phyloP scores from a whole-genome alignment of 2,797 vertebrate species.

The Gallirallus australis region DNA sequence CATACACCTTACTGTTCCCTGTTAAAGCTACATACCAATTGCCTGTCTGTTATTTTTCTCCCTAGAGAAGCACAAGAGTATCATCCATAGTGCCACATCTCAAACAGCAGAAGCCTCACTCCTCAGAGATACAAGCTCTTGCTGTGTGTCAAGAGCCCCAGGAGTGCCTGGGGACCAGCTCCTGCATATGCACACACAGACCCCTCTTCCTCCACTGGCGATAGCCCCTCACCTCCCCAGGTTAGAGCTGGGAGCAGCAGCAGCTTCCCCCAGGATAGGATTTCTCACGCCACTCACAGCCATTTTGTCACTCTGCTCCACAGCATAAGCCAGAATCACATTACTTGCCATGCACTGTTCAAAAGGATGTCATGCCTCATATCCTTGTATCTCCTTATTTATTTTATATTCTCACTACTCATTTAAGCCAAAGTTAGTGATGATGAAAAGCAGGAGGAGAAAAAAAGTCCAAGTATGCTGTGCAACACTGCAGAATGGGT shows the following conservation, averaged over 20 bases:
- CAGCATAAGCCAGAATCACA: not conserved
- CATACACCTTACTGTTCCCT: not conserved
- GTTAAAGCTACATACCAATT: not conserved
- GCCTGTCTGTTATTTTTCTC: not conserved
- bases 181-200: fast-evolving
- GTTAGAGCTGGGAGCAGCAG: not conserved
- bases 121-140: not conserved
- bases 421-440: not conserved
- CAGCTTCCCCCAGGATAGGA: not conserved
- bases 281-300: not conserved
- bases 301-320: not conserved
- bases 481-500: not conserved
- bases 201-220: not conserved
- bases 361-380: not conserved
- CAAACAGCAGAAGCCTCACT: not conserved
- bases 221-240: not conserved
- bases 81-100: not conserved
- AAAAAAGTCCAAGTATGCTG: not conserved
- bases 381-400: not conserved
- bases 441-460: not conserved
- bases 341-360: not conserved
- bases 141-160: not conserved
- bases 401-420: not conserved
- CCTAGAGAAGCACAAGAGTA: fast-evolving
- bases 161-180: not conserved